Base-by-base conservation (phyloP, 2,888 invertebrate genomes). In the Eretmocerus hayati region DNA sequence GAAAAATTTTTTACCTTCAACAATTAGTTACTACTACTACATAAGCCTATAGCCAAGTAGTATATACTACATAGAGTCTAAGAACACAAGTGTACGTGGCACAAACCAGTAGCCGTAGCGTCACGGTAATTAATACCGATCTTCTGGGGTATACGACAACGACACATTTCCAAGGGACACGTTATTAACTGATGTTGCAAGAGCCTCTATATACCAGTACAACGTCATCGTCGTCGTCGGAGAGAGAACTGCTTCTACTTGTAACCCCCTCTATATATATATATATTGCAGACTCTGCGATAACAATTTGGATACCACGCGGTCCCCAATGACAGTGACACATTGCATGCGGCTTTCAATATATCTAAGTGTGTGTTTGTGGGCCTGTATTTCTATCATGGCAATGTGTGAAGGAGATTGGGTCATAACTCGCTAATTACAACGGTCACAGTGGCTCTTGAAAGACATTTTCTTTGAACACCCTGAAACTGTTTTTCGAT, bases 381-480 rank as follows among this genome's bases (percentile, higher is more conserved):
- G 59, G 52, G 59, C 61, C 54, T 60, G 62, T 59, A 62, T 58
- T 35, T 16, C 31, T 42, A 16, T 20, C 20, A 18, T 58, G 60
- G 57, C 11, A 30, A 9, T 30, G 30, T 9, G 55, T n/a, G n/a
- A n/a, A n/a, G n/a, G n/a, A n/a, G n/a, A n/a, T n/a, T n/a, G n/a
- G n/a, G n/a, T 59, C 63, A 62, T 66, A 66, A 63, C 64, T 62
- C 58, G 63, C 64, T 66, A 64, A 66, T 67, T 65, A 67, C 63
- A 52, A 58, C n/a, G n/a, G n/a, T n/a, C n/a, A n/a, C n/a, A n/a
- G n/a, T n/a, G n/a, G n/a, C n/a, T n/a, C n/a, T n/a, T n/a, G n/a
- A n/a, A n/a, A n/a, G n/a, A n/a, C n/a, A n/a, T n/a, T n/a, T n/a
- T n/a, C n/a, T n/a, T n/a, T n/a, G n/a, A n/a, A n/a, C n/a, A n/a